Base-by-base conservation (phyloP, 2,113 vertebrate species). In the Rhombomys opimus region DNA sequence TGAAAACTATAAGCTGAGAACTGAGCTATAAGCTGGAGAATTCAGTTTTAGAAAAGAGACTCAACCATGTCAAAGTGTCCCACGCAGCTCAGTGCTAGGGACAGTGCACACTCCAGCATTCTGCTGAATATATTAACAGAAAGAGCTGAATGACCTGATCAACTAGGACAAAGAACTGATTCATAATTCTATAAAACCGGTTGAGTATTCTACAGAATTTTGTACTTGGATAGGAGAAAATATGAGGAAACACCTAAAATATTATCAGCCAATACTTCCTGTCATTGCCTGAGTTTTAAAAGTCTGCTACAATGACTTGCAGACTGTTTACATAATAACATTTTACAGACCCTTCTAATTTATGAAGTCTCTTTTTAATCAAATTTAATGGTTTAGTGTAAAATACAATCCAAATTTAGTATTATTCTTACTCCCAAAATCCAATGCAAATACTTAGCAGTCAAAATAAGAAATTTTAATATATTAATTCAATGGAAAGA, bases 401-500 rank as follows among this genome's bases (percentile, higher is more conserved):
- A 75, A 96, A 67, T 46, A 12, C 4, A 90, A 86, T 93, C 63
- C n/a, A 22, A 92, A 93, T 54, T 89, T 93, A 86, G 30, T 14
- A 73, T 76, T 63, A 73, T 67, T 90, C 59, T 86, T 86, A 93
- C 67, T 67, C 13, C 20, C 77, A 35, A 32, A 93, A 76, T 72
- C 27, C 23, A 67, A 76, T 72, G 7, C 17, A 96, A 95, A 95
- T 87, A 92, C 46, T 96, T 89, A 86, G 20, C 65, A 73, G 22
- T 84, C 70, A 84, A 87, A 87, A 93, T 93, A 91, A 91, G 25
- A 97, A 89, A 46, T 2, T 81, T 95, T 70, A 86, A 81, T 76
- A 97, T 84, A 84, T 27, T 25, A 87, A 90, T 68, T 97, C 88
- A 75, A 95, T 91, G 38, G 75, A 93, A 95, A 86, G 17, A 78